These are phyloP conservation scores for Rana temporaria DNA, from an alignment of 2,113 vertebrate species.

Conservation along the genomic window DNA sequence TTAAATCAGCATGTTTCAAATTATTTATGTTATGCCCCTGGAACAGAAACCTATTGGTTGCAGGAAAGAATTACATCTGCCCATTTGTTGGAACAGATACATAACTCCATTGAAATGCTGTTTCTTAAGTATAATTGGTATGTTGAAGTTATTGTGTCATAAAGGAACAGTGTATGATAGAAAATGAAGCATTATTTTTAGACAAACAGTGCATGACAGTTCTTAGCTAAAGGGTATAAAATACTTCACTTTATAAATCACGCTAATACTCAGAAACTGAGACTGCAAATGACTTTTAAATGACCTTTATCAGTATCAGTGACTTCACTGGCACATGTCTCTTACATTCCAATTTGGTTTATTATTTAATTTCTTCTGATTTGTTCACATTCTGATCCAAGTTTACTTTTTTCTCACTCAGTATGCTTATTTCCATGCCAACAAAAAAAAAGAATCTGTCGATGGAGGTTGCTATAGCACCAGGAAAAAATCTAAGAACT, in stretches of 20 bases:
- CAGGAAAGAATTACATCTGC: neutral
- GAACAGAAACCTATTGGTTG: neutral
- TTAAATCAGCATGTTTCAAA: constrained; percentile 18
- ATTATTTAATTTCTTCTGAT: constrained; percentile 37
- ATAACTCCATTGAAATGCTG: constrained; percentile 10
- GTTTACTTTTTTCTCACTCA: constrained; percentile 7
- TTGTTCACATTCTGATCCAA: constrained; percentile 11
- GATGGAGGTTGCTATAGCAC: constrained; percentile 42
- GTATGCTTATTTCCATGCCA: constrained; percentile 26
- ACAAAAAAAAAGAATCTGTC: constrained; percentile 49
- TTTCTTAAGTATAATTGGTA: constrained; percentile 20
- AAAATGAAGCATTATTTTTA: constrained; percentile 34
- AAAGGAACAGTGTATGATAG: constrained; percentile 11
- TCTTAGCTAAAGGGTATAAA: constrained; percentile 40
- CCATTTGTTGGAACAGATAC: constrained; percentile 20
- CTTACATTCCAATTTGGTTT: constrained; percentile 19
- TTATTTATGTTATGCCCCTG: neutral
- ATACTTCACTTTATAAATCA: constrained; percentile 48
- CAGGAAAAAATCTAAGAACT: constrained; percentile 28
- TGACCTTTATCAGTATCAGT: constrained; percentile 46
- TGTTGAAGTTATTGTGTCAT: constrained; percentile 11
- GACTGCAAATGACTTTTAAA: constrained; percentile 42
- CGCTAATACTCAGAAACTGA: constrained; percentile 27
- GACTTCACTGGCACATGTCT: constrained; percentile 36
- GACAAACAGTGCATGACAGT: constrained; percentile 40